Percentiles rank a stretch among this genome's conserved stretches.
Evolutionary conservation across 2,888 invertebrate genomes (phyloP).

Genomic region (Clepsis dumicolana): DNA sequence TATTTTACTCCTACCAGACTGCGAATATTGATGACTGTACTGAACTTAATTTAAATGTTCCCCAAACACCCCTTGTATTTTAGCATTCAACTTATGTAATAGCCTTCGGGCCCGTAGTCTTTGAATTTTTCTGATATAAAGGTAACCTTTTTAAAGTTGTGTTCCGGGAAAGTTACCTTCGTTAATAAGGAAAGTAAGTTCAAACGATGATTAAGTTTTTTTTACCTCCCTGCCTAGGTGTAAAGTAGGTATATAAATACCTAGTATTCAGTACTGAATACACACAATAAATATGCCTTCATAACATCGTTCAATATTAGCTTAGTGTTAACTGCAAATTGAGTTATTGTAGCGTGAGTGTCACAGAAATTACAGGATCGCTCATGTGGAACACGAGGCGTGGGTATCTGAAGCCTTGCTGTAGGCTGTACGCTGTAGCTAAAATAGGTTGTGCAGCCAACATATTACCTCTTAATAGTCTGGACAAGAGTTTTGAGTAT

Average conservation of each 20-base stretch:
- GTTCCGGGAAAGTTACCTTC: conserved; percentile 1
- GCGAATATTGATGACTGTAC: conserved; percentile 9
- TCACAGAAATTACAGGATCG: conserved; percentile 3
- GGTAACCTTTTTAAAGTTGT: conserved; percentile 2
- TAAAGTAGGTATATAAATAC: no score
- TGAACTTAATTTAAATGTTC: conserved; percentile 19
- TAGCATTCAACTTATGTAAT: conserved; percentile 11
- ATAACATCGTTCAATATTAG: background rate
- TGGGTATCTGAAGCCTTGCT: conserved; percentile 13
- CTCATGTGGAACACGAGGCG: background rate
- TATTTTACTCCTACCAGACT: conserved; percentile 26
- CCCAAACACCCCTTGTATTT: conserved; percentile 11
- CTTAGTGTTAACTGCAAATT: background rate
- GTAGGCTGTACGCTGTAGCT: background rate
- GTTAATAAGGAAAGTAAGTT: background rate
- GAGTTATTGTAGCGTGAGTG: conserved; percentile 16
- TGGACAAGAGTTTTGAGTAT: no score
- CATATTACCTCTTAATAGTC: no score
- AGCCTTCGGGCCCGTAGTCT: background rate
- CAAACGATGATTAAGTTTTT: conserved; percentile 1
- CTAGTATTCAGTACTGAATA: no score
- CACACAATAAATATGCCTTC: no score
- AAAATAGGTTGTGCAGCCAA: no score
- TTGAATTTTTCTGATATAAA: conserved; percentile 1
- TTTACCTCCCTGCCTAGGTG: background rate